These are phyloP conservation scores for Drosophila hydei DNA, from an alignment of 1,140 invertebrate genomes.

Conservation along the genomic window DNA sequence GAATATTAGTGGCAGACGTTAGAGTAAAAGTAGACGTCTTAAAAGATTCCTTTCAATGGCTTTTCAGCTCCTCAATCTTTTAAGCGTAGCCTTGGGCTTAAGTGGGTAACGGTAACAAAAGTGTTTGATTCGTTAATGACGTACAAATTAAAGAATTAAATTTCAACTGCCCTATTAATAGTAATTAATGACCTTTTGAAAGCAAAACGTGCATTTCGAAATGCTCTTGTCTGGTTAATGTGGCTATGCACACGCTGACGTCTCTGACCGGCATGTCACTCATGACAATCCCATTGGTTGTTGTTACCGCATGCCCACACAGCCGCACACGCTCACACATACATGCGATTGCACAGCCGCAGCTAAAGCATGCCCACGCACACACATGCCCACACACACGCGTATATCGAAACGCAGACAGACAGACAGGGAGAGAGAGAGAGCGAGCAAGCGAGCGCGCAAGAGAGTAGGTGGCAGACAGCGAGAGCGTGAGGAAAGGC, in stretches of 20 bases:
- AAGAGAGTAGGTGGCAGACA: neutral
- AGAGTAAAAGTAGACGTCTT: too few species aligned
- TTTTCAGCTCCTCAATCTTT: too few species aligned
- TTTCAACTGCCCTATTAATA: too few species aligned
- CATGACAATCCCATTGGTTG: constrained; percentile 59
- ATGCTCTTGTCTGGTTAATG: neutral
- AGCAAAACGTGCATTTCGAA: neutral
- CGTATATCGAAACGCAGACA: neutral
- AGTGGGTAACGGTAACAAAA: too few species aligned
- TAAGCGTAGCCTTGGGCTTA: too few species aligned
- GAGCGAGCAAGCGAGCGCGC: neutral
- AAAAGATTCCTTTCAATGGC: too few species aligned
- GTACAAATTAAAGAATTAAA: too few species aligned
- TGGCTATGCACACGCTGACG: neutral
- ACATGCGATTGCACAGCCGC: neutral
- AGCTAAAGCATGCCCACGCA: neutral
- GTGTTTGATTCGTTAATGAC: too few species aligned
- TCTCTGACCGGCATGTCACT: constrained; percentile 4
- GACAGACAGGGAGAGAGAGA: neutral
- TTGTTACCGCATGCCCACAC: constrained; percentile 7
- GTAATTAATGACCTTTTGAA: neutral
- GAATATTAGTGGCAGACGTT: too few species aligned
- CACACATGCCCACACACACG: neutral
- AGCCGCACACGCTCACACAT: neutral
- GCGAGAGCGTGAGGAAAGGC: too few species aligned